Evolutionary conservation across 1,140 invertebrate species (phyloP).

Genomic region (Leptestheria dahalacensis): DNA sequence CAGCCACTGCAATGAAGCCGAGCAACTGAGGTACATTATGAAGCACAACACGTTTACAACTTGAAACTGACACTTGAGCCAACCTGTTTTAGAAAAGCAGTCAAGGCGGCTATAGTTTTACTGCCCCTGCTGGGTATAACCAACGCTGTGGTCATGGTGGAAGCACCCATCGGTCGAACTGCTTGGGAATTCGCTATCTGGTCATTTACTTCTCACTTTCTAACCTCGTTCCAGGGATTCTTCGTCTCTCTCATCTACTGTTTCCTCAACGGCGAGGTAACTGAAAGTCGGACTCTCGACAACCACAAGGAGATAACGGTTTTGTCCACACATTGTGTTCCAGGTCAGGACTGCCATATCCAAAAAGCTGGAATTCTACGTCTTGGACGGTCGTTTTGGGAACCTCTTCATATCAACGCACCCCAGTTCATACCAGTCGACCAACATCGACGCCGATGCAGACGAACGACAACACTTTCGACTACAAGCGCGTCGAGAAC

Average conservation of each 20-base stretch:
- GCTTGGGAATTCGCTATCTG: slow-evolving; percentile 31
- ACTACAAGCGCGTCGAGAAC: too few relatives aligned
- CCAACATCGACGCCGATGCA: too few relatives aligned
- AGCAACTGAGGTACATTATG: slow-evolving; percentile 34
- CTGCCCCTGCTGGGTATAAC: slow-evolving; percentile 32
- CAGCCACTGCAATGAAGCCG: slow-evolving; percentile 32
- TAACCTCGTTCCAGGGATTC: slow-evolving; percentile 37
- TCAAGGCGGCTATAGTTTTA: slow-evolving; percentile 30
- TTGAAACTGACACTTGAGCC: background rate
- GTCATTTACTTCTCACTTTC: slow-evolving; percentile 31
- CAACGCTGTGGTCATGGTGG: slow-evolving; percentile 29
- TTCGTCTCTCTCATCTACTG: slow-evolving; percentile 38
- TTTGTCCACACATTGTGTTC: background rate
- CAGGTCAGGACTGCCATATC: background rate
- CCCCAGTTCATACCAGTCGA: too few relatives aligned
- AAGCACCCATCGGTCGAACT: slow-evolving; percentile 25
- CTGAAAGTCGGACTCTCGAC: too few relatives aligned
- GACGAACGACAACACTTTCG: too few relatives aligned
- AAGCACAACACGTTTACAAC: background rate
- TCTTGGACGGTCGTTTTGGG: background rate
- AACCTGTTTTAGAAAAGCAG: slow-evolving; percentile 27
- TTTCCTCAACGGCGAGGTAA: slow-evolving; percentile 38
- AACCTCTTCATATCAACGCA: background rate
- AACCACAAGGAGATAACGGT: background rate
- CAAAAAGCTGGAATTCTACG: background rate